Base-by-base conservation (phyloP, 2,113 vertebrate genomes). In the Petromus typicus region DNA sequence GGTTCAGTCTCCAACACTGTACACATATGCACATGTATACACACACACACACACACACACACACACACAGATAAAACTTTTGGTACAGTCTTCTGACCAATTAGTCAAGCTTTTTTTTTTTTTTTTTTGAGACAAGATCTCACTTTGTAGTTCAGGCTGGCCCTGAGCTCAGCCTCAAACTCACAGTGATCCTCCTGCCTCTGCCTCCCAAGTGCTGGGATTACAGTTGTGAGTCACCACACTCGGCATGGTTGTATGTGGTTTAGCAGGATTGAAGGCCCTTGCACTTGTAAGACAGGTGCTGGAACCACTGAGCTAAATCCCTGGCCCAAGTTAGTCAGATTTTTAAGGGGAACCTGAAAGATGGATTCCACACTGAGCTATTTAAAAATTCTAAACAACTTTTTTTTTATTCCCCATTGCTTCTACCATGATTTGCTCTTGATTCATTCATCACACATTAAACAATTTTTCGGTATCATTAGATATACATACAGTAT, bases 361-460 rank as follows among this genome's bases (percentile, higher is more conserved):
- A 73, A 73, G 11, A 73, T 73, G 37, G 18, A 71, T 71, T 71
- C 71, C 71, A 23, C 25, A 45, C 23, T 1, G 2, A 75, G 5
- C 11, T 27, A 27, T 75, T 45, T 75, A 45, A 27, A 75, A 75
- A 23, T 45, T 73, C 27, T 12, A 45, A 51, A 51, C 27, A 51
- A 76, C 32, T 18, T 30, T 51, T 2, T 51, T 73, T 43, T 73
- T 75, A 45, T 51, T 82, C n/a, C 63, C 51, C 71, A 27, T 45
- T 75, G 71, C n/a, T 94, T 91, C 85, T 89, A 45, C 51, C 32
- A 67, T 51, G 56, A 63, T 73, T 90, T 88, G 54, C 37, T 93
- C 17, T 56, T 57, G 18, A 57, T 89, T 59, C 48, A 56, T 34
- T 76, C 37, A 75, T 82, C 43, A 71, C 0, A 40, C 12, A 57